Percentiles rank a stretch among this genome's conserved stretches.
phyloP scores from a whole-genome alignment of 1,140 invertebrate species.

The Bombus vancouverensis region DNA sequence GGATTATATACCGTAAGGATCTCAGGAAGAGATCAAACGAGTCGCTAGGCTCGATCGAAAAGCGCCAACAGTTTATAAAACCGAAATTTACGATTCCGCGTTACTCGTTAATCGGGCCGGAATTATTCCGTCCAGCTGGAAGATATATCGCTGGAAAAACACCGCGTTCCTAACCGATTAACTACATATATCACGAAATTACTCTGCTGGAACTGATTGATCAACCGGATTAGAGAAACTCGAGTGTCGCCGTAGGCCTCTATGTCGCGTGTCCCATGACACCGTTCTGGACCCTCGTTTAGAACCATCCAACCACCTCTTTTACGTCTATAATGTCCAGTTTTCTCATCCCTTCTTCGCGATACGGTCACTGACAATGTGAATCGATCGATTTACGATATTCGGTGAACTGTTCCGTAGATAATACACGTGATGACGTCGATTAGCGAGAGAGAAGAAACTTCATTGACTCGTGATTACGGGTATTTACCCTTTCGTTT shows the following conservation, averaged over 20 bases:
- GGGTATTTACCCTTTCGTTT: no score
- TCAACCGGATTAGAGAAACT: slow-evolving; percentile 27
- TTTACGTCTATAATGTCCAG: not conserved
- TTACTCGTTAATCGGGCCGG: slow-evolving; percentile 17
- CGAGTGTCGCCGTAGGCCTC: not conserved
- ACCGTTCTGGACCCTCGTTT: not conserved
- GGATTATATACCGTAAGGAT: slow-evolving; percentile 26
- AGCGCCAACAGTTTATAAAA: slow-evolving; percentile 27
- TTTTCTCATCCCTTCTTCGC: not conserved
- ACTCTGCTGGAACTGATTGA: slow-evolving; percentile 39
- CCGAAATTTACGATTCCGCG: slow-evolving; percentile 15
- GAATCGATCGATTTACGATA: no score
- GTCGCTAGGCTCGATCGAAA: not conserved
- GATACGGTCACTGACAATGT: not conserved
- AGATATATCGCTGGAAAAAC: slow-evolving; percentile 22
- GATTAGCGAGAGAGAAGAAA: not conserved
- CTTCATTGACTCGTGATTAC: no score
- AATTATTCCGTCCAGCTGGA: slow-evolving; percentile 25
- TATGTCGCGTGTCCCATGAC: not conserved
- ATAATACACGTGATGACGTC: not conserved
- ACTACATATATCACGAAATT: slow-evolving; percentile 22
- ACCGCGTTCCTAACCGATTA: slow-evolving; percentile 46
- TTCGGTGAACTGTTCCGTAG: slow-evolving; percentile 16
- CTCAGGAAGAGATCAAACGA: slow-evolving; percentile 19
- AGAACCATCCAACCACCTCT: not conserved